A percentile compares a stretch with the other conserved stretches of the same genome.
phyloP scores from a whole-genome alignment of 2,113 vertebrate genomes.

The Tricholaema leucomelas region DNA sequence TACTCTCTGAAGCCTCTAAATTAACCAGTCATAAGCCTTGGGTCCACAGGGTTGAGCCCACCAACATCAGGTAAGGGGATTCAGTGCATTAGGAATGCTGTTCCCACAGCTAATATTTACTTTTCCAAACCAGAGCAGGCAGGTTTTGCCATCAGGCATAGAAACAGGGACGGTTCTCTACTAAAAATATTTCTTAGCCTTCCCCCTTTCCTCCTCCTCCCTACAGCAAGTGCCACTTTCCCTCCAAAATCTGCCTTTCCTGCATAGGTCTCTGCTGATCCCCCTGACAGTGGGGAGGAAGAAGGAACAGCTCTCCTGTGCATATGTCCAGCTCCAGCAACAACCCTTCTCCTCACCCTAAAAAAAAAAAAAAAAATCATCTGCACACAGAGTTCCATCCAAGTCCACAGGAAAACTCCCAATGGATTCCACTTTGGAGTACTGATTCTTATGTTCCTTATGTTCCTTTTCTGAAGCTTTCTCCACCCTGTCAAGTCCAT shows the following conservation, averaged over 20 bases:
- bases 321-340: not conserved
- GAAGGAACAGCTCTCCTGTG: not conserved
- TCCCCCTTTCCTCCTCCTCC: not conserved
- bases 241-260: not conserved
- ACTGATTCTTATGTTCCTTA: not conserved
- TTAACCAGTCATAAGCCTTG: not conserved
- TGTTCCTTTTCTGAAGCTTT: not conserved
- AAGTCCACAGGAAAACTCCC: not conserved
- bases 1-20: not conserved
- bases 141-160: not conserved
- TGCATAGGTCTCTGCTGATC: not conserved
- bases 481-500: rapidly evolving
- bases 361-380: not conserved
- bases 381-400: not conserved
- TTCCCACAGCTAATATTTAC: conserved; percentile 8
- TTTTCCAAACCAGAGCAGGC: conserved; percentile 9
- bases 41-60: not conserved
- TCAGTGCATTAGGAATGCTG: not conserved
- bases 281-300: not conserved
- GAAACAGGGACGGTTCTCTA: not conserved
- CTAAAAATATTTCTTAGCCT: conserved; percentile 24
- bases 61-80: not conserved
- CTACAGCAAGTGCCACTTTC: not conserved
- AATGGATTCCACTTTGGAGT: not conserved
- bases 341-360: rapidly evolving